Evolutionary conservation across 2,797 vertebrate genomes (phyloP), one percentile per base, ranked within the genome.

Genomic region (Malacoctenus gilli): DNA sequence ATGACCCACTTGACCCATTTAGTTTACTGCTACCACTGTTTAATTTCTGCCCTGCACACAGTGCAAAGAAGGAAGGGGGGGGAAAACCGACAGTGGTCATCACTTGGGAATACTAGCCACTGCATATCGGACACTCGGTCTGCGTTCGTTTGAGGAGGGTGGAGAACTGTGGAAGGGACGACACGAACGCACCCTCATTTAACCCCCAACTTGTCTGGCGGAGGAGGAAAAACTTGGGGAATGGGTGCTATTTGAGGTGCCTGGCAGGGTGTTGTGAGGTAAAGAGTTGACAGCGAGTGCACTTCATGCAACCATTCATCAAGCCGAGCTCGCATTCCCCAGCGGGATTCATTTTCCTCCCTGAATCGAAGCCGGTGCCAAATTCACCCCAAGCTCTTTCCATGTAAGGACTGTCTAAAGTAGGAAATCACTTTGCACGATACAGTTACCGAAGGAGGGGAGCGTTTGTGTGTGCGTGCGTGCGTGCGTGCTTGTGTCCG

Each of bases 361-460:
- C 47, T 80, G 61, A 86, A 87, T 74, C 55, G 55, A 83, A 89
- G 87, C 84, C 79, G 62, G 54, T 68, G 46, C 70, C 54, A 62
- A 69, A 69, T 77, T 71, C 77, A 81, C 43, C 79, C 68, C 42
- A 4, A 70, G 68, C 79, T 82, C 73, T 85, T 76, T 80, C 91
- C 90, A 86, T 92, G 66, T 92, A 91, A 82, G 89, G 91, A 57
- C 80, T 7, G 72, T 72, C 85, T 85, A 85, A 89, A 88, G 74
- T 53, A 50, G 75, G 87, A 84, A 81, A 81, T 86, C 53, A 43
- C 70, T 80, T 75, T 83, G 72, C 74, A 62, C 13, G 79, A 83
- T 83, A 79, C 49, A 72, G 75, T 83, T 82, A 81, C 79, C 61
- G 14, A 51, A 60, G 50, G 51, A 63, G 52, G 74, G 40, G 34